Evolutionary conservation across 2,797 vertebrate genomes (phyloP).

Genomic region (Helostoma temminkii): DNA sequence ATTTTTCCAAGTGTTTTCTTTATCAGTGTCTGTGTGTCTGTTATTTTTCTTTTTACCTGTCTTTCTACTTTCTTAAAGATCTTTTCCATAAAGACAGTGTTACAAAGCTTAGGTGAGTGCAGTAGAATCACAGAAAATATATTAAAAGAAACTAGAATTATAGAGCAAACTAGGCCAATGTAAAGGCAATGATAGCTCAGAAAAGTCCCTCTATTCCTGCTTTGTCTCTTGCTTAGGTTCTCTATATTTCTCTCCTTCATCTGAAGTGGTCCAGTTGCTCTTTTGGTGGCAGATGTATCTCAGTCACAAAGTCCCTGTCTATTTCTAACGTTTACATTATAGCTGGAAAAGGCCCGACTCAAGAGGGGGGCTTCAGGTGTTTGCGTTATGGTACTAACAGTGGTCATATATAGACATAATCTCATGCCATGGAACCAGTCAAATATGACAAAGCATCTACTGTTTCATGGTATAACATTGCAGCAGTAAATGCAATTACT

Average conservation of each 20-base stretch:
- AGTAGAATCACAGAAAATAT: background rate
- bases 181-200: no score
- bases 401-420: background rate
- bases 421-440: background rate
- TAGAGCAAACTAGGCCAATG: no score
- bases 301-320: no score
- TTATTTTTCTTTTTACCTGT: background rate
- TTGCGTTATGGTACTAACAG: background rate
- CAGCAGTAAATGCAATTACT: background rate
- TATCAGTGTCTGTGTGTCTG: conserved; percentile 5
- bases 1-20: conserved; percentile 13
- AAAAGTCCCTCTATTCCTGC: no score
- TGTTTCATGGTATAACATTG: background rate
- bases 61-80: conserved; percentile 1
- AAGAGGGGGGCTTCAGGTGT: no score
- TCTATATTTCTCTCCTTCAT: no score
- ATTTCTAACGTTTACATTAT: no score
- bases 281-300: no score
- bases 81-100: background rate
- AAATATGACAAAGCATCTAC: background rate
- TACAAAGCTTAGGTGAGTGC: conserved; percentile 4
- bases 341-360: no score
- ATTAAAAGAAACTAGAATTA: no score
- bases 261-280: no score
- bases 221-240: no score